Evolutionary conservation across 2,888 invertebrate genomes (phyloP), one percentile per base, ranked within the genome.

Genomic region (Limnephilus lunatus): DNA sequence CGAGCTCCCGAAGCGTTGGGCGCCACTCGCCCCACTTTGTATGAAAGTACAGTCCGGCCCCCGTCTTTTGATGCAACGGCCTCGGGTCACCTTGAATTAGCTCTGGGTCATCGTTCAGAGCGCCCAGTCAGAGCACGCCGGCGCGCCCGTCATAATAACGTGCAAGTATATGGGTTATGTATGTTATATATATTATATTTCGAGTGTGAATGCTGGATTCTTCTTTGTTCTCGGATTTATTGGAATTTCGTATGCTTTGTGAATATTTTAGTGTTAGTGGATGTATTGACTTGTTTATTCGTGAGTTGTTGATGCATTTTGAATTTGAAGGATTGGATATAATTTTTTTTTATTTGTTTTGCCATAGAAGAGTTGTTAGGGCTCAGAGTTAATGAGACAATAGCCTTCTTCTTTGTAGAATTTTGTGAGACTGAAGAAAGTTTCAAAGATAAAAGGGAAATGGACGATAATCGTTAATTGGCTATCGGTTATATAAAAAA

Each of bases 71-170:
- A 89, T 89, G 88, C 88, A 89, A 89, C 80, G 88, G 88, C 88
- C 88, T 53, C 90, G 88, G 93, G 93, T 93, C 93, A 93, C 93
- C 93, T 93, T 93, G 91, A 82, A 81, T 81, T 31, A 48, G 83
- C 92, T 90, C 68, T 92, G 92, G 93, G 92, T 93, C 93, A 93
- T 93, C 91, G 93, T 92, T 92, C 93, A 93, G 88, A 81, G 39
- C 4, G 31, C 25, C 81, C 30, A 48, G 80, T 80, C 32, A 25
- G 88, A 89, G 32, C 44, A n/a, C 68, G 53, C 85, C 11, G 35
- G 25, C 85, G 85, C 25, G 32, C 85, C 39, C 39, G 85, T 85
- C 32, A 85, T 85, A 85, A 85, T 35, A 35, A 25, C 32, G 32
- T 32, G 1, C 32, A 32, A 82, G 30, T 82, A 82, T 68, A n/a